A percentile compares a stretch with the other conserved stretches of the same genome.
Conservation (phyloP, 2,113 vertebrate genomes). For the Salminus brasiliensis region DNA sequence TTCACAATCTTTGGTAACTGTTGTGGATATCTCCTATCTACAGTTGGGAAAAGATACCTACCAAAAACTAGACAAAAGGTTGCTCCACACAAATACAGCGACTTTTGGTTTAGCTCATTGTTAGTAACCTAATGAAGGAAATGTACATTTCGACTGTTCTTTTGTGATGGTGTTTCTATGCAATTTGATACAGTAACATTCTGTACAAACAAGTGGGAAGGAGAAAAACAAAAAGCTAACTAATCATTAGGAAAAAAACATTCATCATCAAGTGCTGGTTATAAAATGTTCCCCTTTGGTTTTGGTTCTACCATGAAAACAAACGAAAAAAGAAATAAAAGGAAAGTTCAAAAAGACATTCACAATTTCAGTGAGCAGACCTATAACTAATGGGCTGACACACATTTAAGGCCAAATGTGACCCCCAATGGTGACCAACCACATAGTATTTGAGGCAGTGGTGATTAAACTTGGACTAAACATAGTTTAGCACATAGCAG, state of each 20-base stretch:
- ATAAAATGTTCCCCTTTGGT: conserved; percentile 58
- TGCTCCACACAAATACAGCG: conserved; percentile 23
- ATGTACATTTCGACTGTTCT: conserved; percentile 7
- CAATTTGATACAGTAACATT: conserved; percentile 39
- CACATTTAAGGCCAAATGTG: conserved; percentile 32
- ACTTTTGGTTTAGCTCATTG: conserved; percentile 39
- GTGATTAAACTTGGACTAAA: conserved; percentile 42
- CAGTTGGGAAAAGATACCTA: conserved; percentile 24
- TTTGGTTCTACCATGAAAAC: conserved; percentile 47
- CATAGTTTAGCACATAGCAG: conserved; percentile 27
- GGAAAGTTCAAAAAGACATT: conserved; percentile 48
- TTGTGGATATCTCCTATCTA: conserved; percentile 20
- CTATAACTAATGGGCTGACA: conserved; percentile 27
- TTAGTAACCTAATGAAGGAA: conserved; percentile 14
- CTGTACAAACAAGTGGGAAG: conserved; percentile 50
- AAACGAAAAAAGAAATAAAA: conserved; percentile 39
- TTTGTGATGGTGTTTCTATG: neutral
- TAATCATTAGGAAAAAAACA: conserved; percentile 32
- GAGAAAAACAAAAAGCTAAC: conserved; percentile 15
- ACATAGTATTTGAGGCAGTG: conserved; percentile 46
- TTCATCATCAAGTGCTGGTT: conserved; percentile 58
- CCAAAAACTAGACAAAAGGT: conserved; percentile 10
- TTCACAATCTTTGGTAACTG: conserved; percentile 58
- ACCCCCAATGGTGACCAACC: conserved; percentile 29
- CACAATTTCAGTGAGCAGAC: conserved; percentile 46